phyloP scores from a whole-genome alignment of 2,888 invertebrate species.

The Physocephala rufipes region DNA sequence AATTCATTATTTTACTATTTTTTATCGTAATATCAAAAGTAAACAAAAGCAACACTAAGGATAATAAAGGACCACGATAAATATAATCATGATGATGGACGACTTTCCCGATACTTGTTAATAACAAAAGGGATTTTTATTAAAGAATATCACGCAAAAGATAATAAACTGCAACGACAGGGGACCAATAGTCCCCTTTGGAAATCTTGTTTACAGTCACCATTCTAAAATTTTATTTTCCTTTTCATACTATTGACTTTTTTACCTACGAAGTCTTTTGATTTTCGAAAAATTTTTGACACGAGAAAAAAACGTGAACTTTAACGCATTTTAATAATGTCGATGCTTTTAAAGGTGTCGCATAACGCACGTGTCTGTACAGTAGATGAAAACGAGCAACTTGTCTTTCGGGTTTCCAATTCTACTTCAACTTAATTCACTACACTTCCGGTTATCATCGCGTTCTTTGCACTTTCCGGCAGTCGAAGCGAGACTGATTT shows the following conservation, averaged over 20 bases:
- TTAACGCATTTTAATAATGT: neutral
- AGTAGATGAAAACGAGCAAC: neutral
- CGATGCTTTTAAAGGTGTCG: neutral
- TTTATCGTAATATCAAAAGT: neutral
- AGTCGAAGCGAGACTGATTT: conserved; percentile 25
- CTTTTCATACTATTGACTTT: too few species aligned
- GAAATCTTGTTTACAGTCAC: too few species aligned
- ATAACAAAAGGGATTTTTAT: too few species aligned
- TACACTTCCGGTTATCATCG: neutral
- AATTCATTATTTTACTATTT: neutral
- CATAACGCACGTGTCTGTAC: neutral
- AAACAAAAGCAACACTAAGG: conserved; percentile 1
- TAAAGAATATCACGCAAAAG: too few species aligned
- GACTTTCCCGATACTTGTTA: neutral
- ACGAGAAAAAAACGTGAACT: neutral
- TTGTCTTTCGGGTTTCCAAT: neutral
- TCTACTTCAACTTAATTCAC: neutral
- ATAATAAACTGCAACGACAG: too few species aligned
- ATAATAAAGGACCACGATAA: neutral
- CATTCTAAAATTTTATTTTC: too few species aligned
- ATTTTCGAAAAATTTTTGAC: neutral
- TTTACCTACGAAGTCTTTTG: neutral
- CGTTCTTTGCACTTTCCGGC: conserved; percentile 6
- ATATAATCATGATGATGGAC: neutral
- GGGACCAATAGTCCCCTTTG: too few species aligned